These are phyloP conservation scores for Pterophyllum scalare DNA, from an alignment of 2,113 vertebrate genomes.

Conservation along the genomic window DNA sequence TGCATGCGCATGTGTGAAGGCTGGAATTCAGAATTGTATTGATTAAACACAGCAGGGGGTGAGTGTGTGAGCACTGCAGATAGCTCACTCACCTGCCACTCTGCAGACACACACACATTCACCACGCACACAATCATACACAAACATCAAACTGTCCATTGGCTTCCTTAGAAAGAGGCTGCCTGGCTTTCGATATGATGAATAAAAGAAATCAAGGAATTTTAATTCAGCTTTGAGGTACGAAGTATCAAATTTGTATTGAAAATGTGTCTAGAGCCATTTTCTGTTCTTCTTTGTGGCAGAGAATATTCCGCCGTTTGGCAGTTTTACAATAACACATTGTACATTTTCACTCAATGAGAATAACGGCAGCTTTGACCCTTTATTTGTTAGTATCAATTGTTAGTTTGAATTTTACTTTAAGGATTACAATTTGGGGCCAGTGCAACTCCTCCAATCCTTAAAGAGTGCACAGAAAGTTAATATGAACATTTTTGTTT, in stretches of 20 bases:
- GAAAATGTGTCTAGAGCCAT: slow-evolving; percentile 35
- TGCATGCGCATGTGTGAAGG: slow-evolving; percentile 32
- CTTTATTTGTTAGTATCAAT: background rate
- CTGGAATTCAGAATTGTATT: slow-evolving; percentile 80
- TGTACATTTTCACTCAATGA: background rate
- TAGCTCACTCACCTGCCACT: slow-evolving; percentile 80
- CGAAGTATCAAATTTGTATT: slow-evolving; percentile 56
- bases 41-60: slow-evolving; percentile 84
- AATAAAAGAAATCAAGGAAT: slow-evolving; percentile 72
- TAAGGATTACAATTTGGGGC: background rate
- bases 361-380: background rate
- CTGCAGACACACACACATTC: slow-evolving; percentile 49
- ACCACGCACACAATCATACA: slow-evolving; percentile 41
- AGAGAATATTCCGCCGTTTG: background rate
- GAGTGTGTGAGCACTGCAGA: slow-evolving; percentile 78
- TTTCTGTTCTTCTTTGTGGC: slow-evolving; percentile 15
- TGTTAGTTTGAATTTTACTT: background rate
- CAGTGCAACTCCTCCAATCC: background rate
- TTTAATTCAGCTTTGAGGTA: slow-evolving; percentile 63
- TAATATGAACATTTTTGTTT: background rate
- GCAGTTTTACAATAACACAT: slow-evolving; percentile 14
- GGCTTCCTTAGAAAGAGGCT: slow-evolving; percentile 71
- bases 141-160: slow-evolving; percentile 74
- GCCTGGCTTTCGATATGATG: slow-evolving; percentile 70
- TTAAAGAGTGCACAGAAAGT: background rate